Percentiles rank a stretch among this genome's conserved stretches.
Evolutionary conservation across 2,888 invertebrate species (phyloP).

Genomic region (Drosophila merina): DNA sequence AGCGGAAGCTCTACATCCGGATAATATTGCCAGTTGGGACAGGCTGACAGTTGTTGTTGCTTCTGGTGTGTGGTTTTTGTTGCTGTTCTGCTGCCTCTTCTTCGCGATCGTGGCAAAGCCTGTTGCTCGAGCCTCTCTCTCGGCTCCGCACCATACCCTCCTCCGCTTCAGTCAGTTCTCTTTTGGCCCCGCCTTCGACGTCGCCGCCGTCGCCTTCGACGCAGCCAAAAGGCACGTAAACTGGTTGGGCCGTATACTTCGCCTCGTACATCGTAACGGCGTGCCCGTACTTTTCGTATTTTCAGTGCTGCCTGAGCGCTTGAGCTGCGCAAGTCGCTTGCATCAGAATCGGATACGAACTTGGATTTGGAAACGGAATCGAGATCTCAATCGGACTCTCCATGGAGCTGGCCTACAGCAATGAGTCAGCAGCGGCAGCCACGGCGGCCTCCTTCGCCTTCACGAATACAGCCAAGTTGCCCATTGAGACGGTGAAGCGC

Average conservation of each 20-base stretch:
- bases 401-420: conserved; percentile 68
- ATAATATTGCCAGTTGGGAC: conserved; percentile 56
- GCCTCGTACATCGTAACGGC: conserved; percentile 45
- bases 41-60: conserved; percentile 27
- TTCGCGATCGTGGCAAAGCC: conserved; percentile 40
- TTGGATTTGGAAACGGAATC: conserved; percentile 9
- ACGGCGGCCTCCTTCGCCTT: conserved; percentile 59
- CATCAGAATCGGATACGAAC: conserved; percentile 10
- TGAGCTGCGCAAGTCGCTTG: conserved; percentile 74
- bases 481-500: conserved; percentile 75
- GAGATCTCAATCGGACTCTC: conserved; percentile 10
- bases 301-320: conserved; percentile 74
- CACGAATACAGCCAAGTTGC: conserved; percentile 77
- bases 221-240: conserved; percentile 79
- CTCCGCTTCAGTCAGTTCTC: conserved; percentile 28
- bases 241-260: conserved; percentile 59
- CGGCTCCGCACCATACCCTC: conserved; percentile 6
- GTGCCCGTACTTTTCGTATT: conserved; percentile 70
- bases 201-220: conserved; percentile 30
- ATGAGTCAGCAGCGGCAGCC: conserved; percentile 70
- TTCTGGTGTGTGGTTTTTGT: conserved; percentile 16
- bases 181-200: conserved; percentile 48
- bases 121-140: conserved; percentile 39
- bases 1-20: conserved; percentile 78
- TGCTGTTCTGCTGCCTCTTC: conserved; percentile 17